Percentiles rank a stretch among this genome's conserved stretches.
phyloP scores from a whole-genome alignment of 2,797 vertebrate genomes.

The Phoebastria nigripes region DNA sequence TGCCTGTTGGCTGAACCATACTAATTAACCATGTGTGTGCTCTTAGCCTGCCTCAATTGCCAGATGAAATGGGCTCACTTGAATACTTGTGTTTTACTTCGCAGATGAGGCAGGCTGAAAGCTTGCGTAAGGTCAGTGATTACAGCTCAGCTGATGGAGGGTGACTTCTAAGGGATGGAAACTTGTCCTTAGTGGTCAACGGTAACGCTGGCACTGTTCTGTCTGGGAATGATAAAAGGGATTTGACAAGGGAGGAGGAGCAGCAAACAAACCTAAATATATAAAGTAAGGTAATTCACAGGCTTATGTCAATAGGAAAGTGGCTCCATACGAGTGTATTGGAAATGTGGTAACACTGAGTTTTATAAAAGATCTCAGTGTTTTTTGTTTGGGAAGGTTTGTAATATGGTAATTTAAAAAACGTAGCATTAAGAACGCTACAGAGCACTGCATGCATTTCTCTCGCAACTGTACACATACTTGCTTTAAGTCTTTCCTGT shows the following conservation, averaged over 20 bases:
- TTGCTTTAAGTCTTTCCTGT: background rate
- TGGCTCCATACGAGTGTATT: background rate
- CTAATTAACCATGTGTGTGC: constrained; percentile 56
- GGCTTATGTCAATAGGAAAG: background rate
- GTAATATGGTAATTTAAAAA: background rate
- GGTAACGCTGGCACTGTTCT: accelerated
- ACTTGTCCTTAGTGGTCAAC: background rate
- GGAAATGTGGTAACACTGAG: background rate
- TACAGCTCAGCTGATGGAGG: background rate
- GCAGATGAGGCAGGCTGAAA: background rate
- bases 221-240: background rate
- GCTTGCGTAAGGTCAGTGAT: background rate
- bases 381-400: background rate
- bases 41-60: background rate
- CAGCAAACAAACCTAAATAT: background rate
- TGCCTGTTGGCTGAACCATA: constrained; percentile 60
- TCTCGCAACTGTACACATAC: background rate
- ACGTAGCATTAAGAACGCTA: accelerated
- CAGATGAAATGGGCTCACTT: background rate
- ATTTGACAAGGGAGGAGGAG: background rate
- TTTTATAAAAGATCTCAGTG: background rate
- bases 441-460: background rate
- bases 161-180: background rate
- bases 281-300: background rate
- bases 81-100: background rate